Evolutionary conservation across 2,113 vertebrate species (phyloP).

Genomic region (Galbula dea): DNA sequence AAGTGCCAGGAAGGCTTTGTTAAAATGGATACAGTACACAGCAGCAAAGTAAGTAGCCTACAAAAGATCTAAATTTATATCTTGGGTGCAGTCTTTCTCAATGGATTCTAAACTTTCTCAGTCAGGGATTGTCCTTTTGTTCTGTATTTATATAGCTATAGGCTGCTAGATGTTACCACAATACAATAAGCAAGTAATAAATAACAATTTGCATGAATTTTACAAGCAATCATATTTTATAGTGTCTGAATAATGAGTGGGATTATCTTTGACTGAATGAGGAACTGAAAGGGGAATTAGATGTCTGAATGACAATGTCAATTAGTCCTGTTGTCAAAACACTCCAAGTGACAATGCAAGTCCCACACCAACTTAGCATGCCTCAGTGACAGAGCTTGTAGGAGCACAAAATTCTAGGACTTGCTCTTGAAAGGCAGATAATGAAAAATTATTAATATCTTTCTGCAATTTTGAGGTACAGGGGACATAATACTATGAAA

Average conservation of each 20-base stretch:
- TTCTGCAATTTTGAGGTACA: neutral
- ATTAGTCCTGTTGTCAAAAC: neutral
- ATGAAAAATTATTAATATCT: neutral
- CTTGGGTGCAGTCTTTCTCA: neutral
- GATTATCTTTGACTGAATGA: neutral
- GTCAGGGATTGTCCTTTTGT: neutral
- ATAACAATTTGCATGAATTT: neutral
- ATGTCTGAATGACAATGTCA: neutral
- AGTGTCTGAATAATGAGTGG: neutral
- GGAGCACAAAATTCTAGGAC: neutral
- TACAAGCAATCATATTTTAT: neutral
- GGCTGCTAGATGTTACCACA: neutral
- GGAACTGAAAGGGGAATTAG: neutral
- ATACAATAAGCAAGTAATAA: neutral
- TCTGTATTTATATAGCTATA: neutral
- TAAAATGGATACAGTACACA: conserved; percentile 94
- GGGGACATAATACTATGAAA: neutral
- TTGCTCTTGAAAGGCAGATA: neutral
- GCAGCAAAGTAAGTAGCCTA: conserved; percentile 84
- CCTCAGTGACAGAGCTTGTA: neutral
- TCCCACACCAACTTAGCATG: neutral
- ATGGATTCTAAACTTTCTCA: neutral
- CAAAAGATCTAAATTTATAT: neutral
- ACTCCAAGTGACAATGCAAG: neutral
- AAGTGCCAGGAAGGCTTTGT: conserved; percentile 88